These are phyloP conservation scores for Microtus oregoni DNA, from an alignment of 2,113 vertebrate genomes.

Conservation along the genomic window DNA sequence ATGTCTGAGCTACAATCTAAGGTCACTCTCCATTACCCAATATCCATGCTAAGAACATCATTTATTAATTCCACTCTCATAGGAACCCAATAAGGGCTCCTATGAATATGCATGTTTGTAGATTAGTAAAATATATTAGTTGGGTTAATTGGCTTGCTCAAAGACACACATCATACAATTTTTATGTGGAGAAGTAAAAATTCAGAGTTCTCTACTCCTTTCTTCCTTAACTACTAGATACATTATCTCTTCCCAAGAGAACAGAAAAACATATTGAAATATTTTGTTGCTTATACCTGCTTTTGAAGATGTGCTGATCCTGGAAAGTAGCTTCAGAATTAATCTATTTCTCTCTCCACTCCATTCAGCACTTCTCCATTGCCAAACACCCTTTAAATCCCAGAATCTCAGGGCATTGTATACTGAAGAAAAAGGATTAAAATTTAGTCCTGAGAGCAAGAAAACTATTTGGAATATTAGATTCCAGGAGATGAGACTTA, in stretches of 20 bases:
- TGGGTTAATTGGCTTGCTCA: not conserved
- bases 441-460: not conserved
- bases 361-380: too few species aligned
- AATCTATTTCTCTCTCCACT: not conserved
- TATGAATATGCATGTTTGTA: not conserved
- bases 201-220: not conserved
- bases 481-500: not conserved
- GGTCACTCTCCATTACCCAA: not conserved
- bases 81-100: not conserved
- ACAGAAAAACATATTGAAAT: not conserved
- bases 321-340: not conserved
- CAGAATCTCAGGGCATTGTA: not conserved
- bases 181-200: not conserved
- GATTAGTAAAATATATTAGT: not conserved
- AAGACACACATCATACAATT: not conserved
- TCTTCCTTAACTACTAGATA: not conserved
- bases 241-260: not conserved
- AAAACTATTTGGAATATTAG: not conserved
- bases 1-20: not conserved
- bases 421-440: not conserved
- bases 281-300: not conserved
- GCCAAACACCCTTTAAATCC: not conserved
- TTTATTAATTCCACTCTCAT: not conserved
- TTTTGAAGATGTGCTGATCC: not conserved
- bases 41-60: not conserved